Evolutionary conservation across 2,113 vertebrate species (phyloP), one percentile per base, ranked within the genome.

Genomic region (Athene cunicularia): DNA sequence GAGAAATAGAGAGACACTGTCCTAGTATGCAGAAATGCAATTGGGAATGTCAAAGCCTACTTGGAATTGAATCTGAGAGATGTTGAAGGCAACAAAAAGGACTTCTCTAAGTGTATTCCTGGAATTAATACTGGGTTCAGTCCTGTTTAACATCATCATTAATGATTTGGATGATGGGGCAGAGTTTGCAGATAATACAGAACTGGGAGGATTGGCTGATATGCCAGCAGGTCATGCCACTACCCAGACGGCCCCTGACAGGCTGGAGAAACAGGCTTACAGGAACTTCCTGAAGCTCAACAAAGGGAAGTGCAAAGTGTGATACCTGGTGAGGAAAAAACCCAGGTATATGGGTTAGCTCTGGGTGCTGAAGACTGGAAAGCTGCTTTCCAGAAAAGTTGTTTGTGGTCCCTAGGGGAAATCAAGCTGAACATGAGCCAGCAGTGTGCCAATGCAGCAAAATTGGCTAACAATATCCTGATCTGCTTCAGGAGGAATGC

Each of bases 211-310:
- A 52, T 30, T 4, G 7, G 17, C 11, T 43, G 41, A 26, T 53
- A 23, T 1, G 8, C 11, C 7, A 47, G n/a, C 0, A 1, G 6
- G 21, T 66, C 14, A 11, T 24, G 16, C 63, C 70, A 47, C 20
- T 24, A 26, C 55, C 8, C 33, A 47, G 55, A 60, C 18, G 14
- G 17, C 56, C 41, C 26, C 33, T 41, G 20, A 27, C 11, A 64
- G 41, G 10, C 26, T 58, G 27, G 35, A 72, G 35, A 58, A 64
- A 43, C 5, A 50, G 30, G 18, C 26, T 58, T 22, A 23, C 35
- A 58, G 58, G 14, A 64, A 64, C 32, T 14, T 58, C 15, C 11
- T 14, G 35, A 35, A 50, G 17, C 23, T 79, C 18, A 43, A 4
- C 14, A 58, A 58, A 22, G 28, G 30, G 15, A 43, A 37, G 3